Conservation (phyloP, 2,113 vertebrate species). For the Sylvilagus bachmani region DNA sequence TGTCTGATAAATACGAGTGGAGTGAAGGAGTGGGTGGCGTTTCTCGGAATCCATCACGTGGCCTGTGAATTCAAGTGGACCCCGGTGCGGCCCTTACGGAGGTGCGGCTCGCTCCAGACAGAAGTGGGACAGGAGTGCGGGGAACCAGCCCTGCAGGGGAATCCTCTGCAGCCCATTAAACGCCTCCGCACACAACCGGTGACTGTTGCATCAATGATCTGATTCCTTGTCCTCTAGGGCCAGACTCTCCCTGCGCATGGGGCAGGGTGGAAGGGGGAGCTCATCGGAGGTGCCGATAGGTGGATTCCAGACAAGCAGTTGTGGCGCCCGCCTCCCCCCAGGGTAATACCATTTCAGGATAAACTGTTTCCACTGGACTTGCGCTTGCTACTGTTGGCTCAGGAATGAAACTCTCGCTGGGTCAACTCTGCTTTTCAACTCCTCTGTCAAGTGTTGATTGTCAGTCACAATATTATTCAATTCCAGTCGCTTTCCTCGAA, state of each 20-base stretch:
- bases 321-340: neutral
- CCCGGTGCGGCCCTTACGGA: neutral
- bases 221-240: no score
- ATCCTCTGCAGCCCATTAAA: neutral
- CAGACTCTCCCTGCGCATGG: rapidly evolving
- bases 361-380: neutral
- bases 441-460: neutral
- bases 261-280: rapidly evolving
- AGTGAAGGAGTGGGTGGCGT: no score
- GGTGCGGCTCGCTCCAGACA: neutral
- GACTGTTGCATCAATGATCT: rapidly evolving
- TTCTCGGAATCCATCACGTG: neutral
- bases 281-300: neutral
- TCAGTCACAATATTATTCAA: neutral
- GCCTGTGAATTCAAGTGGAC: neutral
- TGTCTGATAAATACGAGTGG: neutral
- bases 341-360: neutral
- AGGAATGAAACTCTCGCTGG: neutral
- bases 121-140: neutral
- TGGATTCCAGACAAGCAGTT: neutral
- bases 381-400: neutral
- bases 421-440: neutral
- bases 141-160: neutral
- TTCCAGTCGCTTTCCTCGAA: neutral
- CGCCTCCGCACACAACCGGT: neutral